Evolutionary conservation across 2,888 invertebrate genomes (phyloP).

Genomic region (Chamaedrilus cognettii): DNA sequence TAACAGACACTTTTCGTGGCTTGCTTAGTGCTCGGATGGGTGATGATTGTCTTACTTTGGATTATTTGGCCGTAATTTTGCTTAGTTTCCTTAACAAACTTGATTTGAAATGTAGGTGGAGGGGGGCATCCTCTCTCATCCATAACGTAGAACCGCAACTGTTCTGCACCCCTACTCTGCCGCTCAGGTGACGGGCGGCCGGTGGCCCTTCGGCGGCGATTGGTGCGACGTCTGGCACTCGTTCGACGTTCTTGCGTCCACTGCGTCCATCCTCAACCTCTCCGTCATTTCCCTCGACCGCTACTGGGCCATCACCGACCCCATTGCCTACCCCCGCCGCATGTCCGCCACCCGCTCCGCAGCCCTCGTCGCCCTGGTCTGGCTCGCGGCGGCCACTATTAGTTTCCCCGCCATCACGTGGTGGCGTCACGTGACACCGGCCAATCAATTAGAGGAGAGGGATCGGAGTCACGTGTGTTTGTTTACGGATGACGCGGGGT

Average conservation of each 20-base stretch:
- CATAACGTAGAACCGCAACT: constrained; percentile 99
- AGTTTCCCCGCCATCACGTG: constrained; percentile 92
- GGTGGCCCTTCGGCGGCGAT: constrained; percentile 90
- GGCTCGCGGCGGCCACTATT: constrained; percentile 95
- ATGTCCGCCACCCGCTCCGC: constrained; percentile 89
- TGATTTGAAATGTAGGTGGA: constrained; percentile 93
- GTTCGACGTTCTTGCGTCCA: constrained; percentile 93
- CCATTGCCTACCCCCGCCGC: constrained; percentile 84
- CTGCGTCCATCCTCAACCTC: constrained; percentile 94
- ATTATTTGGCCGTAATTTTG: no score
- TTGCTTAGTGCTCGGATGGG: no score
- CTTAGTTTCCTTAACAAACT: constrained; percentile 96
- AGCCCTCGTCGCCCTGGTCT: constrained; percentile 87
- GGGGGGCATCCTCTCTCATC: no score
- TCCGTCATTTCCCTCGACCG: constrained; percentile 96
- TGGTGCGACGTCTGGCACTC: constrained; percentile 99
- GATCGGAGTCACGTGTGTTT: constrained; percentile 67
- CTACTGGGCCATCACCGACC: constrained; percentile 99
- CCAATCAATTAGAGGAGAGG: constrained; percentile 16
- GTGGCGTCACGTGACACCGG: constrained; percentile 58
- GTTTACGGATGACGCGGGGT: constrained; percentile 95
- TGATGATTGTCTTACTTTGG: no score
- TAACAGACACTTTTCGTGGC: no score
- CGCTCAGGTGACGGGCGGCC: constrained; percentile 49
- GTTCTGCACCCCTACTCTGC: constrained; percentile 53